These are phyloP conservation scores for Anguilla marmorata DNA, from an alignment of 2,797 vertebrate genomes.

Conservation along the genomic window DNA sequence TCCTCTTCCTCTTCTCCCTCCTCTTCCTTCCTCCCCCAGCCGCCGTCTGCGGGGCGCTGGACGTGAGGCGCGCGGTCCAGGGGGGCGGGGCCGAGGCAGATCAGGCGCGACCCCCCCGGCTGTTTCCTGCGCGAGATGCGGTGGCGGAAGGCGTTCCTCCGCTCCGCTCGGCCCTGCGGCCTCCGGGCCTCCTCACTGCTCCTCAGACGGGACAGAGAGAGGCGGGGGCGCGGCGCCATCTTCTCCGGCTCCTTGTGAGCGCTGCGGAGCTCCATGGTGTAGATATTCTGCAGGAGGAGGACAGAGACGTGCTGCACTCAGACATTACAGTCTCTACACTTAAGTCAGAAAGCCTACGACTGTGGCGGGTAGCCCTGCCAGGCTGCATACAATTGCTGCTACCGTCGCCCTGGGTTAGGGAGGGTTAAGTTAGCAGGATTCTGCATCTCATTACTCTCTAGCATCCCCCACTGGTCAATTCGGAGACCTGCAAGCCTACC, in stretches of 20 bases:
- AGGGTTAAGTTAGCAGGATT: not conserved
- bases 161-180: conserved; percentile 40
- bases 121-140: conserved; percentile 43
- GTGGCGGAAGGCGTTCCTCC: conserved; percentile 25
- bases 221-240: conserved; percentile 76
- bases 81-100: conserved; percentile 44
- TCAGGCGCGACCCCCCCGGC: conserved; percentile 43
- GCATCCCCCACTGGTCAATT: not conserved
- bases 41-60: conserved; percentile 25
- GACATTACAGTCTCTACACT: not conserved
- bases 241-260: conserved; percentile 83
- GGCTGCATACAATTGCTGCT: not conserved
- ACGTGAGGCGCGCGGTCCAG: conserved; percentile 47
- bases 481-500: too few species aligned
- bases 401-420: not conserved
- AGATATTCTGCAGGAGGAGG: conserved; percentile 76
- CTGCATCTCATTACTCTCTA: not conserved
- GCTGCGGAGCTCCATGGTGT: conserved; percentile 94
- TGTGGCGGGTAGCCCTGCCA: not conserved
- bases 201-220: conserved; percentile 81
- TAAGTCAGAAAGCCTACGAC: not conserved
- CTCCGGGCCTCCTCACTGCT: conserved; percentile 54
- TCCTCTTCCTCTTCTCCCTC: conserved; percentile 50
- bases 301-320: conserved; percentile 16
- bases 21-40: conserved; percentile 32